Evolutionary conservation across 1,140 invertebrate genomes (phyloP).

Genomic region (Lasioglossum albipes): DNA sequence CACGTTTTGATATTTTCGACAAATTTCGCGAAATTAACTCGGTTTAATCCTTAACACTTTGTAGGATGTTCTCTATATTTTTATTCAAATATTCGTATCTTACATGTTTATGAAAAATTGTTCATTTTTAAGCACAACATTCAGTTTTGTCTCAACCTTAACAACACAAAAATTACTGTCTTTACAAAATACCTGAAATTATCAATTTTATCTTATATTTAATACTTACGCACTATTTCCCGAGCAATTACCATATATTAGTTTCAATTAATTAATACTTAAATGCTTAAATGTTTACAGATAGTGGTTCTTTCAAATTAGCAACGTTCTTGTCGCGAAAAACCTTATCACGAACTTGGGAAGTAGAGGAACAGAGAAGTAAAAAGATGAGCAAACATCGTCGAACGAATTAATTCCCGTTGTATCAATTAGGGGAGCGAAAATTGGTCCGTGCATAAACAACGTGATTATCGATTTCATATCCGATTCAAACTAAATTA

Average conservation of each 20-base stretch:
- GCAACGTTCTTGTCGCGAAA: not conserved
- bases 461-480: slow-evolving; percentile 51
- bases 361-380: slow-evolving; percentile 22
- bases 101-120: too few relatives aligned
- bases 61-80: not conserved
- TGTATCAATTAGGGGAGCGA: slow-evolving; percentile 34
- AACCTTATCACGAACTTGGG: not conserved
- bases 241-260: too few relatives aligned
- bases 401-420: slow-evolving; percentile 11
- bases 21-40: not conserved
- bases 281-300: not conserved
- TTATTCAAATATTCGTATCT: not conserved
- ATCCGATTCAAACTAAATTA: slow-evolving; percentile 70
- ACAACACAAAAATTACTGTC: too few relatives aligned
- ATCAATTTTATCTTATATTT: too few relatives aligned
- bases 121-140: too few relatives aligned
- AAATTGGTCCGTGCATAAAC: slow-evolving; percentile 42
- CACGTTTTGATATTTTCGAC: not conserved
- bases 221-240: too few relatives aligned
- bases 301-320: too few relatives aligned
- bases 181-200: too few relatives aligned
- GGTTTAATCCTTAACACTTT: too few relatives aligned
- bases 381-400: slow-evolving; percentile 24
- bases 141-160: too few relatives aligned
- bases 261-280: not conserved